A percentile compares a stretch with the other conserved stretches of the same genome.
phyloP scores from a whole-genome alignment of 2,888 invertebrate species.

The Balanococcus diminutus region DNA sequence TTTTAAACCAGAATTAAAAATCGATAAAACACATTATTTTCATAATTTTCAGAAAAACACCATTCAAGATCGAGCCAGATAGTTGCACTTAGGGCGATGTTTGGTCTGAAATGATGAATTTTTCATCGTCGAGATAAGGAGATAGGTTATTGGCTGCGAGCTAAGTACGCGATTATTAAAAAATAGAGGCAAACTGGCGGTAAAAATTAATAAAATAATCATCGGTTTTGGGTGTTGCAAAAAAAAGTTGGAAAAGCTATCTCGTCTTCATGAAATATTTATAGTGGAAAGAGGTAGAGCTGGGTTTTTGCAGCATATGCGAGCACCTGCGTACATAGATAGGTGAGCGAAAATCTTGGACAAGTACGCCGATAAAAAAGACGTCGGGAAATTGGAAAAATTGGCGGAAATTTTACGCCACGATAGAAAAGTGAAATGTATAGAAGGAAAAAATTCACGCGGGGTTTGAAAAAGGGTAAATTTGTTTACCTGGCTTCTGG shows the following conservation, averaged over 20 bases:
- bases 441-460: background rate
- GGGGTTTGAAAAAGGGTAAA: background rate
- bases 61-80: background rate
- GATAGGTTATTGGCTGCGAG: background rate
- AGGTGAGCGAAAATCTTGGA: background rate
- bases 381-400: background rate
- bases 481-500: constrained; percentile 48
- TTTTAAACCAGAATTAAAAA: too few species aligned
- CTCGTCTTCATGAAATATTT: constrained; percentile 29
- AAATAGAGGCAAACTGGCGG: background rate
- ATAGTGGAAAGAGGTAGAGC: background rate
- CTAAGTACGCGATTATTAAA: background rate
- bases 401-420: background rate
- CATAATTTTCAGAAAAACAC: too few species aligned
- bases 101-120: background rate
- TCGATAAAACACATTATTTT: too few species aligned
- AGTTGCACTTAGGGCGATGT: background rate
- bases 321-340: constrained; percentile 15
- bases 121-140: background rate
- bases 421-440: background rate
- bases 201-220: constrained; percentile 25
- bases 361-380: background rate
- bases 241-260: background rate
- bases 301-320: constrained; percentile 16
- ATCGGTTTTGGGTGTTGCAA: background rate